phyloP scores from a whole-genome alignment of 2,113 vertebrate species.

The Rhinichthys klamathensis region DNA sequence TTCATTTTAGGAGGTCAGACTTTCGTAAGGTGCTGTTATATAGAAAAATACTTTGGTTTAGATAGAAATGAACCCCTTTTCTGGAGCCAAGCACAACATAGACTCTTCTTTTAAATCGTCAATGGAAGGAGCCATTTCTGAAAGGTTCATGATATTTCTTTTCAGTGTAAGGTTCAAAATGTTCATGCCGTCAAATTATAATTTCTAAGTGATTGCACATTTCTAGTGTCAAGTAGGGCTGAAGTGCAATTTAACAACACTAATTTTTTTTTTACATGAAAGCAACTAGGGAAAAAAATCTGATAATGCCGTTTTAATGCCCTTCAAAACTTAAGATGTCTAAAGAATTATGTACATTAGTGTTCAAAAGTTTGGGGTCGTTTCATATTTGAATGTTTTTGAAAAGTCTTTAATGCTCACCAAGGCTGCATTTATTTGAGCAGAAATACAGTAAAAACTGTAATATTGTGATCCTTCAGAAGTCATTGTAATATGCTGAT shows the following conservation, averaged over 20 bases:
- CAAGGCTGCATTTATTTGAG: background rate
- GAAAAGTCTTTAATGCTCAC: background rate
- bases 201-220: background rate
- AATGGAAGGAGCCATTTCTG: slow-evolving; percentile 21
- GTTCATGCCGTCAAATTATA: background rate
- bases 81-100: background rate
- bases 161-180: background rate
- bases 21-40: background rate
- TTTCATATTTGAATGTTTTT: background rate
- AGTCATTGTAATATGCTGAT: too few relatives aligned
- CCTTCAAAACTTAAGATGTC: background rate
- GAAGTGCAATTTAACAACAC: too few relatives aligned
- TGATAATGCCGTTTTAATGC: background rate
- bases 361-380: too few relatives aligned
- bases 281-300: background rate
- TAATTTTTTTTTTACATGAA: background rate
- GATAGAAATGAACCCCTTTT: slow-evolving; percentile 4
- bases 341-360: background rate
- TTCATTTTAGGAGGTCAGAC: slow-evolving; percentile 3
- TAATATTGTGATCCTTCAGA: background rate
- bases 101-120: background rate
- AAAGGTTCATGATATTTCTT: slow-evolving; percentile 13
- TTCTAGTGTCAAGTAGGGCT: too few relatives aligned
- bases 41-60: background rate
- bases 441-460: background rate